phyloP scores from a whole-genome alignment of 2,113 vertebrate genomes.

The Picathartes gymnocephalus region DNA sequence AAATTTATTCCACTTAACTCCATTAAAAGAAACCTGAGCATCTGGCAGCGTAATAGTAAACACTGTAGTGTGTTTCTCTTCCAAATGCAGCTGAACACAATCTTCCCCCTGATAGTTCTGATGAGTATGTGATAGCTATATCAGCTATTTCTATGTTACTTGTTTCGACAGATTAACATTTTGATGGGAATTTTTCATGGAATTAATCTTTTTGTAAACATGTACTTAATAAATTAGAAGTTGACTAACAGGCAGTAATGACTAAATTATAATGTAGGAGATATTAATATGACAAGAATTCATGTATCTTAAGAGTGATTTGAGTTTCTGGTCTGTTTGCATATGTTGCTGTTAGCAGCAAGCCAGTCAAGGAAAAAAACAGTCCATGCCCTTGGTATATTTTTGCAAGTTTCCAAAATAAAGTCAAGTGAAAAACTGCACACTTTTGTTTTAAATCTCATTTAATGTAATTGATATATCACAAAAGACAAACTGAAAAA shows the following conservation, averaged over 20 bases:
- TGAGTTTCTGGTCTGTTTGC: neutral
- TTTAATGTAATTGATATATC: neutral
- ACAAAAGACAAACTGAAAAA: neutral
- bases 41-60: neutral
- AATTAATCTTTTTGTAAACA: neutral
- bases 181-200: conserved; percentile 4
- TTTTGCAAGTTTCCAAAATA: neutral
- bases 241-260: conserved; percentile 10
- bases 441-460: neutral
- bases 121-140: neutral
- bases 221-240: conserved; percentile 1
- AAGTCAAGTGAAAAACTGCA: neutral
- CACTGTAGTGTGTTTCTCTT: conserved; percentile 34
- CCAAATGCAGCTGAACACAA: conserved; percentile 38
- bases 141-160: neutral
- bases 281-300: conserved; percentile 1
- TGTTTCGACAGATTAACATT: conserved; percentile 30
- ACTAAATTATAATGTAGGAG: conserved; percentile 31
- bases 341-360: neutral
- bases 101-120: conserved; percentile 46
- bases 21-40: conserved; percentile 48
- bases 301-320: neutral
- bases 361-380: neutral
- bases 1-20: conserved; percentile 31
- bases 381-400: neutral